phyloP scores from a whole-genome alignment of 2,888 invertebrate genomes.

The Rhimphoctona megacephalus region DNA sequence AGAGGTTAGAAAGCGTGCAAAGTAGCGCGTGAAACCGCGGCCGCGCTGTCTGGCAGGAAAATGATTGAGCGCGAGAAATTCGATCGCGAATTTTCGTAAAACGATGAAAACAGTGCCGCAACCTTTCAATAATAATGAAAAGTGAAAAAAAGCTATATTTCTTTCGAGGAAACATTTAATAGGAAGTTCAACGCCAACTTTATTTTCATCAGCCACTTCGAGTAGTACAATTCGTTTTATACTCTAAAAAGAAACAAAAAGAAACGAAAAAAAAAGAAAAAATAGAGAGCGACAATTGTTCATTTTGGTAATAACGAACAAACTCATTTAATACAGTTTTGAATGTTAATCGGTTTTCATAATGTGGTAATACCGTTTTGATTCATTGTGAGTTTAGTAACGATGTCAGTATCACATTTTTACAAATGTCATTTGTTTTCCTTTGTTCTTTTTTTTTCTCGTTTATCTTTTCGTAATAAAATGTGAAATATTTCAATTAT shows the following conservation, averaged over 20 bases:
- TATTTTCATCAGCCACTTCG: constrained; percentile 71
- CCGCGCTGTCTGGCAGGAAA: background rate
- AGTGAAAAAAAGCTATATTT: background rate
- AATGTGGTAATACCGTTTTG: constrained; percentile 62
- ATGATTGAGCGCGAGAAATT: background rate
- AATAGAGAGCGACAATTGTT: constrained; percentile 32
- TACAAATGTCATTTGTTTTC: constrained; percentile 37
- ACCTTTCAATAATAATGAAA: background rate
- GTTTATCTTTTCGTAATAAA: constrained; percentile 59
- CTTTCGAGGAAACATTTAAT: constrained; percentile 33
- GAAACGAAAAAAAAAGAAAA: constrained; percentile 43
- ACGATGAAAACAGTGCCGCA: background rate
- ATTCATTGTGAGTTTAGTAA: constrained; percentile 55
- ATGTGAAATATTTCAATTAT: constrained; percentile 66
- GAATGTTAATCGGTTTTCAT: constrained; percentile 36
- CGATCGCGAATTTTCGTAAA: background rate
- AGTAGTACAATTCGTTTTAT: constrained; percentile 69
- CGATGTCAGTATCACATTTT: constrained; percentile 38
- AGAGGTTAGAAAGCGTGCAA: no score
- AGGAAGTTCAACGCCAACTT: constrained; percentile 72
- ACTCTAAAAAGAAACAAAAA: constrained; percentile 61
- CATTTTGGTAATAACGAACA: constrained; percentile 33
- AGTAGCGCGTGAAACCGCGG: background rate
- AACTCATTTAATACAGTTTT: constrained; percentile 35
- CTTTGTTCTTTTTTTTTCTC: background rate